Evolutionary conservation across 2,888 invertebrate genomes (phyloP).

Genomic region (Mechanitis mazaeus): DNA sequence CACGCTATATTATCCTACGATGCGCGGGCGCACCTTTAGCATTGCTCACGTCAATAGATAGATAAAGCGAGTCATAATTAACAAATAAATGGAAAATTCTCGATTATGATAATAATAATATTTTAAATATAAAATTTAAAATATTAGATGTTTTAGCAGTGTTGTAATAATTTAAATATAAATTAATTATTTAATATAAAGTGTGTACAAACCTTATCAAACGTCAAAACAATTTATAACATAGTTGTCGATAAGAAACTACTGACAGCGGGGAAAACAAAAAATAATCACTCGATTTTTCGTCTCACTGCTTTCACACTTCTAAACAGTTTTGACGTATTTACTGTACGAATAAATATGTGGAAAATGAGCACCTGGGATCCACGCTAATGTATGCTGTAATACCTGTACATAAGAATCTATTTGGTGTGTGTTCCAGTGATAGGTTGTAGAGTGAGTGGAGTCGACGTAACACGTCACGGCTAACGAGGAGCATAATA

Average conservation of each 20-base stretch:
- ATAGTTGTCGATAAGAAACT: neutral
- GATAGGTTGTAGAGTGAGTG: neutral
- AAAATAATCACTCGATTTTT: slow-evolving; percentile 12
- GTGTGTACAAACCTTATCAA: neutral
- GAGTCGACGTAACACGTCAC: slow-evolving; percentile 13
- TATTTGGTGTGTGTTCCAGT: neutral
- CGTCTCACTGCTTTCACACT: slow-evolving; percentile 17
- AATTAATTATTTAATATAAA: no score
- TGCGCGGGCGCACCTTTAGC: slow-evolving; percentile 3
- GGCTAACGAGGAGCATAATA: slow-evolving; percentile 11
- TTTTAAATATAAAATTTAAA: no score
- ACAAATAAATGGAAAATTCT: neutral
- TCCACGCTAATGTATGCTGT: slow-evolving; percentile 5
- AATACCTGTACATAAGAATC: neutral
- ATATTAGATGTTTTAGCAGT: no score
- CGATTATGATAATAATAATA: no score
- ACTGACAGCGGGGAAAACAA: slow-evolving; percentile 1
- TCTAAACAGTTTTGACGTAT: slow-evolving; percentile 15
- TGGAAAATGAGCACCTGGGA: neutral
- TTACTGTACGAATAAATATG: slow-evolving; percentile 17
- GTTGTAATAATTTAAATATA: no score
- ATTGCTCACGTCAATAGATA: slow-evolving; percentile 9
- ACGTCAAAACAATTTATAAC: slow-evolving; percentile 5
- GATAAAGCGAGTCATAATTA: slow-evolving; percentile 4
- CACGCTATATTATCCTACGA: neutral